These are phyloP conservation scores for Typhlichthys eigenmanni DNA, from an alignment of 2,797 vertebrate genomes.

Conservation along the genomic window DNA sequence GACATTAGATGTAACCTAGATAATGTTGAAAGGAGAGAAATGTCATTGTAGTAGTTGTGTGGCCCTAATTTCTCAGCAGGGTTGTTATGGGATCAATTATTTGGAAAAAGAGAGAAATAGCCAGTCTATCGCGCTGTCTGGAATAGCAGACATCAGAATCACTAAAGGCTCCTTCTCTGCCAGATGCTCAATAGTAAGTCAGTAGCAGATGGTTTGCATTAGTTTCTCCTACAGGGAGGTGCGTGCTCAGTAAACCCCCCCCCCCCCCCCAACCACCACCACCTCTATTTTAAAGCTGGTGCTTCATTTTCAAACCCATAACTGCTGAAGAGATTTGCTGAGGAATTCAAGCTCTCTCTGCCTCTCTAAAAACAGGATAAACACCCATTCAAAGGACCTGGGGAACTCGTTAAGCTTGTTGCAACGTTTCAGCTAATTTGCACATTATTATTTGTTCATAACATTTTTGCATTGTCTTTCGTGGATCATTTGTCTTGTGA, in stretches of 20 bases:
- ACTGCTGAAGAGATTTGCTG: slow-evolving; percentile 63
- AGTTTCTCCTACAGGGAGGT: slow-evolving; percentile 74
- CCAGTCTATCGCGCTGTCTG: slow-evolving; percentile 69
- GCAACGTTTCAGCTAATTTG: slow-evolving; percentile 37
- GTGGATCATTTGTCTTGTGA: slow-evolving; percentile 1
- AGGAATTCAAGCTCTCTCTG: slow-evolving; percentile 60
- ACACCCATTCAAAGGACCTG: slow-evolving; percentile 60
- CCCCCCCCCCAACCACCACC: slow-evolving; percentile 18
- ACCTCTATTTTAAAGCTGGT: slow-evolving; percentile 58
- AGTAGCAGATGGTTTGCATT: slow-evolving; percentile 86
- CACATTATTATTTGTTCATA: slow-evolving; percentile 15
- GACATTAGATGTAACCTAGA: neutral
- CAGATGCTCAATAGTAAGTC: slow-evolving; percentile 77
- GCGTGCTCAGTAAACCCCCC: slow-evolving; percentile 75
- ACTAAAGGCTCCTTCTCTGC: slow-evolving; percentile 68
- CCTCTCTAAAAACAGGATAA: slow-evolving; percentile 61
- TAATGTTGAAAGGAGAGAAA: slow-evolving; percentile 11
- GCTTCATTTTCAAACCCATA: slow-evolving; percentile 66
- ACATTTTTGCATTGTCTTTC: slow-evolving; percentile 5
- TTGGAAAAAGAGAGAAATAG: slow-evolving; percentile 36
- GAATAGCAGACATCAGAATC: slow-evolving; percentile 72
- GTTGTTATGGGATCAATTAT: slow-evolving; percentile 22
- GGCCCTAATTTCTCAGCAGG: neutral
- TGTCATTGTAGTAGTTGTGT: neutral
- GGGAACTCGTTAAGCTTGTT: slow-evolving; percentile 70